These are phyloP conservation scores for Drosophila kurseongensis DNA, from an alignment of 1,140 invertebrate genomes.

Conservation along the genomic window DNA sequence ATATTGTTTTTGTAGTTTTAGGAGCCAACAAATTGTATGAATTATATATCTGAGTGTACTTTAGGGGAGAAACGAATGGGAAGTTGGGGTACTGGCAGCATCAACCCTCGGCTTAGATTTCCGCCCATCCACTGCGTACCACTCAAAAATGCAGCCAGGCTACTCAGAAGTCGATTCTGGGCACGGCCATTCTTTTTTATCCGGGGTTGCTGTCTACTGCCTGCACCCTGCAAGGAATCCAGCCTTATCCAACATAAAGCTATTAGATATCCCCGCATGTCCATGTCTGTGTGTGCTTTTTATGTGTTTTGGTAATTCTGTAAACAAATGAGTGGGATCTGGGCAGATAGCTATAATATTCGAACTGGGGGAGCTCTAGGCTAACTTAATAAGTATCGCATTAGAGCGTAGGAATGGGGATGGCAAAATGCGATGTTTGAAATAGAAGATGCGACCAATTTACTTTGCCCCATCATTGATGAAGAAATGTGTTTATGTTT, in stretches of 20 bases:
- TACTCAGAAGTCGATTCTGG: slow-evolving; percentile 55
- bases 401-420: slow-evolving; percentile 36
- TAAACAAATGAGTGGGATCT: slow-evolving; percentile 69
- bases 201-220: slow-evolving; percentile 35
- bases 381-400: slow-evolving; percentile 78
- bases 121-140: slow-evolving; percentile 14
- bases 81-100: slow-evolving; percentile 9
- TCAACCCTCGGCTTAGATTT: slow-evolving; percentile 50
- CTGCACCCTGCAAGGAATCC: slow-evolving; percentile 17
- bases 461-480: not conserved
- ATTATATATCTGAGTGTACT: slow-evolving; percentile 12
- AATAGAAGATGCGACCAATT: not conserved
- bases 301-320: slow-evolving; percentile 46
- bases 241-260: slow-evolving; percentile 34
- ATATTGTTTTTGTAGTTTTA: no score
- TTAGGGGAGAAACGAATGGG: not conserved
- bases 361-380: slow-evolving; percentile 2
- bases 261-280: slow-evolving; percentile 50
- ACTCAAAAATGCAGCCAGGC: slow-evolving; percentile 73
- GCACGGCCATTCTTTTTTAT: slow-evolving; percentile 8
- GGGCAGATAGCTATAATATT: slow-evolving; percentile 33
- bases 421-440: slow-evolving; percentile 2
- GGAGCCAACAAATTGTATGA: no score
- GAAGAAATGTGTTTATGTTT: not conserved
- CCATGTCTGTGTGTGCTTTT: slow-evolving; percentile 6